Conservation (phyloP, 2,888 invertebrate genomes). For the Dryadula phaetusa region DNA sequence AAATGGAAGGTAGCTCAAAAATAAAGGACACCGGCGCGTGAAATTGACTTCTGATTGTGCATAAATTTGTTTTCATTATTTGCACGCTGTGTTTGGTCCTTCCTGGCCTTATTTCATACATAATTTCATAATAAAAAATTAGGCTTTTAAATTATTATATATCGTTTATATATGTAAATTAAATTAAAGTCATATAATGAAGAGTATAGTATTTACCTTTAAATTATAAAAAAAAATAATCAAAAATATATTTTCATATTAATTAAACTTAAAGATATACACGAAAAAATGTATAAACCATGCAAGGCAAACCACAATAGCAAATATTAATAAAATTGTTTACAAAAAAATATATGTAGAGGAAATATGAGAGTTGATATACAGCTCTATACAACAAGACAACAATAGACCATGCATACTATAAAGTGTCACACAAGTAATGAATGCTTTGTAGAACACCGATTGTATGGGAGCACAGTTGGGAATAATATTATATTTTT, state of each 20-base stretch:
- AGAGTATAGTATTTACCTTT: neutral
- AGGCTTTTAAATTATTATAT: neutral
- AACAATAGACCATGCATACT: constrained; percentile 25
- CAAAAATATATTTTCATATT: neutral
- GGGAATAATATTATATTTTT: constrained; percentile 42
- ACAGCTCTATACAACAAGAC: constrained; percentile 18
- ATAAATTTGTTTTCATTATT: constrained; percentile 25
- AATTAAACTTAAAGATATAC: neutral
- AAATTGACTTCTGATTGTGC: constrained; percentile 27
- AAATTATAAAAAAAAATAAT: neutral
- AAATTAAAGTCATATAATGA: neutral
- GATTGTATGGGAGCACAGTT: constrained; percentile 38
- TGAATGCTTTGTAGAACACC: constrained; percentile 30
- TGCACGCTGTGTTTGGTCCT: neutral
- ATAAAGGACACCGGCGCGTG: constrained; percentile 24
- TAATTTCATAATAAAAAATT: constrained; percentile 1
- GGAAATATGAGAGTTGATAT: constrained; percentile 16
- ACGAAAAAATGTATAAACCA: neutral
- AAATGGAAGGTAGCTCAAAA: constrained; percentile 1
- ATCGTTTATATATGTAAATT: neutral
- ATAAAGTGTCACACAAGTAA: constrained; percentile 29
- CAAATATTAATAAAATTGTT: constrained; percentile 11
- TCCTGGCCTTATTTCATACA: neutral
- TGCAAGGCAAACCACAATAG: neutral
- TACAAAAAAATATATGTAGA: constrained; percentile 13